phyloP scores from a whole-genome alignment of 2,888 invertebrate genomes.

The Agonopterix arenella region DNA sequence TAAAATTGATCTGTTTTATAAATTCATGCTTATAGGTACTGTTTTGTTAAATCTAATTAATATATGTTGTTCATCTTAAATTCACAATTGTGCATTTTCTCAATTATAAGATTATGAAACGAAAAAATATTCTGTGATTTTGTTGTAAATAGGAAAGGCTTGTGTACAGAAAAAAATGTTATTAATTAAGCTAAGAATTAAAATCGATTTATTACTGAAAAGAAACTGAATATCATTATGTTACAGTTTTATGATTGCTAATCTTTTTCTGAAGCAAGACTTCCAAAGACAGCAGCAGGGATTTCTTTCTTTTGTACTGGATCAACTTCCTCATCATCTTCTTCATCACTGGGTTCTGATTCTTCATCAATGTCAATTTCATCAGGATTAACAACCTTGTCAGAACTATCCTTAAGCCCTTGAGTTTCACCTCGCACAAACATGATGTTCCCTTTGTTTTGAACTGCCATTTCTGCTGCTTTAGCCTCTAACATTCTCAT shows the following conservation, averaged over 20 bases:
- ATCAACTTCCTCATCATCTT: slow-evolving; percentile 73
- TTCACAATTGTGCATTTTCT: neutral
- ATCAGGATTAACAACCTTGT: slow-evolving; percentile 89
- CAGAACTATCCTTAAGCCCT: slow-evolving; percentile 79
- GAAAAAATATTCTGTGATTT: slow-evolving; percentile 47
- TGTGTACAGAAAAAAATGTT: slow-evolving; percentile 37
- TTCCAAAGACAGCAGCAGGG: slow-evolving; percentile 95
- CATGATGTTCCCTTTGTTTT: slow-evolving; percentile 81
- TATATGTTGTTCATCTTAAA: too few relatives aligned
- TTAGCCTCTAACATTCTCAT: slow-evolving; percentile 93
- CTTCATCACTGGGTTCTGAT: slow-evolving; percentile 78
- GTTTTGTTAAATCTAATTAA: too few relatives aligned
- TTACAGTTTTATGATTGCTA: slow-evolving; percentile 13
- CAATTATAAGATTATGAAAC: slow-evolving; percentile 10
- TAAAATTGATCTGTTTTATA: too few relatives aligned
- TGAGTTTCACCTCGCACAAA: slow-evolving; percentile 94
- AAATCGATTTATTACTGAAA: slow-evolving; percentile 43
- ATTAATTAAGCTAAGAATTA: slow-evolving; percentile 43
- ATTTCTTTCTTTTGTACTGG: slow-evolving; percentile 90
- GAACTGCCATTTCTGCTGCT: slow-evolving; percentile 82
- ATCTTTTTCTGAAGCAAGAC: slow-evolving; percentile 68
- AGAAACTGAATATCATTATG: slow-evolving; percentile 12
- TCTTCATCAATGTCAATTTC: slow-evolving; percentile 91
- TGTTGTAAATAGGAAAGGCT: slow-evolving; percentile 53
- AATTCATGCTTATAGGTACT: too few relatives aligned